phyloP scores from a whole-genome alignment of 37 sponge, comb jelly and placozoan genomes.

The Aplysina aerophoba region DNA sequence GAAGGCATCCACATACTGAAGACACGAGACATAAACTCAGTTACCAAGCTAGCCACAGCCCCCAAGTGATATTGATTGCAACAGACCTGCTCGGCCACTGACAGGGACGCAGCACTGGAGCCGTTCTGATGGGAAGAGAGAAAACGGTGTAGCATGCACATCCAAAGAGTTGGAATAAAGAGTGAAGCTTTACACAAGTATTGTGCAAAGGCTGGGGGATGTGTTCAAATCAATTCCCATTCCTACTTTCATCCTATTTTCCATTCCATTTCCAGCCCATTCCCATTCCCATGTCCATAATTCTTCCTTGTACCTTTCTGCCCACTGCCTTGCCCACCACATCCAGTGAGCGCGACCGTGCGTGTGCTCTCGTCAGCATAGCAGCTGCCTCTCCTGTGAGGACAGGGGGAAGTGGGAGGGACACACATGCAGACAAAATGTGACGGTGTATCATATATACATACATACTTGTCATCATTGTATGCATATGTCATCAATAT shows the following conservation, averaged over 20 bases:
- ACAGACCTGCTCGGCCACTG: conserved; percentile 75
- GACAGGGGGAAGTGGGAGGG: neutral
- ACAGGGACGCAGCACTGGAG: conserved; percentile 81
- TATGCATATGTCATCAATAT: neutral
- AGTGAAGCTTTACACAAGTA: neutral
- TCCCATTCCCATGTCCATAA: no score
- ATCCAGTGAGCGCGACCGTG: conserved; percentile 73
- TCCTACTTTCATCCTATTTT: neutral
- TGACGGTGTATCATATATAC: no score
- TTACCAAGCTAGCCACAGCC: neutral
- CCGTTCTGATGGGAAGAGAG: conserved; percentile 61
- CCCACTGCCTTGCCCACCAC: conserved; percentile 77
- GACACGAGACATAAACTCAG: neutral
- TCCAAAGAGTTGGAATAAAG: neutral
- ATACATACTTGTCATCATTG: no score
- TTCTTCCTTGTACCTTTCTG: conserved; percentile 25
- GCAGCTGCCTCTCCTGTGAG: conserved; percentile 81
- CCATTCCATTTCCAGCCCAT: no score
- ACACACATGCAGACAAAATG: conserved; percentile 7
- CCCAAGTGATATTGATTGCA: neutral
- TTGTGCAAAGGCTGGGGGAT: neutral
- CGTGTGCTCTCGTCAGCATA: conserved; percentile 76
- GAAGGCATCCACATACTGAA: conserved; percentile 95
- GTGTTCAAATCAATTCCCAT: no score
- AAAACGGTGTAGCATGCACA: neutral